phyloP scores from a whole-genome alignment of 1,140 invertebrate genomes.

The Brachionus koreanus region DNA sequence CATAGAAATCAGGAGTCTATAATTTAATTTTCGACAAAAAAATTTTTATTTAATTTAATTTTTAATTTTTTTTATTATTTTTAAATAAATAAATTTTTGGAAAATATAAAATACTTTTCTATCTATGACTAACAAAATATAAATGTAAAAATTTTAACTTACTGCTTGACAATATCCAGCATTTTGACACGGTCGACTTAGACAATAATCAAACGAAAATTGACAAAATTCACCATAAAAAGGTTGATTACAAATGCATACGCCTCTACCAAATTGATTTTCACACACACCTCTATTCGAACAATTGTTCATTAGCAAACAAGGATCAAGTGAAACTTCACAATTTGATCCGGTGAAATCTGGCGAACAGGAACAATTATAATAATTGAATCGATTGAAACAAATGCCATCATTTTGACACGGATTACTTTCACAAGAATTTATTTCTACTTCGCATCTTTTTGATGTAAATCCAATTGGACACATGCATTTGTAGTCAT shows the following conservation, averaged over 20 bases:
- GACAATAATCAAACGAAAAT: conserved; percentile 45
- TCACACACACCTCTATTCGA: not conserved
- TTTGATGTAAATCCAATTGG: conserved; percentile 63
- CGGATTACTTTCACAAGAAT: not conserved
- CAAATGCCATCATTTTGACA: conserved; percentile 23
- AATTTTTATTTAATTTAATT: not conserved
- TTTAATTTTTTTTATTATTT: not conserved
- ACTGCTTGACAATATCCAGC: conserved; percentile 76
- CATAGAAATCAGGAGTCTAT: too few species aligned
- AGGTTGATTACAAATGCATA: conserved; percentile 55
- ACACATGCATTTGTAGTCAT: conserved; percentile 76
- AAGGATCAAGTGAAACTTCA: not conserved
- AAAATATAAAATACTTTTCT: too few species aligned
- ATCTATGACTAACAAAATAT: not conserved
- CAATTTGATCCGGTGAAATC: not conserved
- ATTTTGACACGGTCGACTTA: conserved; percentile 68
- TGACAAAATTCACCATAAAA: conserved; percentile 54
- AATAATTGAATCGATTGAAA: not conserved
- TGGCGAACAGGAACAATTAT: conserved; percentile 27
- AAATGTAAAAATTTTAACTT: not conserved
- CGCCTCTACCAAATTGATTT: conserved; percentile 46
- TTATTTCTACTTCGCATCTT: conserved; percentile 7
- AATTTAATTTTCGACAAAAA: too few species aligned
- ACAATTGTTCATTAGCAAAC: conserved; percentile 1
- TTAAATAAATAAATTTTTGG: not conserved